Base-by-base conservation (phyloP, 1,140 invertebrate species). In the Gryon sp. region DNA sequence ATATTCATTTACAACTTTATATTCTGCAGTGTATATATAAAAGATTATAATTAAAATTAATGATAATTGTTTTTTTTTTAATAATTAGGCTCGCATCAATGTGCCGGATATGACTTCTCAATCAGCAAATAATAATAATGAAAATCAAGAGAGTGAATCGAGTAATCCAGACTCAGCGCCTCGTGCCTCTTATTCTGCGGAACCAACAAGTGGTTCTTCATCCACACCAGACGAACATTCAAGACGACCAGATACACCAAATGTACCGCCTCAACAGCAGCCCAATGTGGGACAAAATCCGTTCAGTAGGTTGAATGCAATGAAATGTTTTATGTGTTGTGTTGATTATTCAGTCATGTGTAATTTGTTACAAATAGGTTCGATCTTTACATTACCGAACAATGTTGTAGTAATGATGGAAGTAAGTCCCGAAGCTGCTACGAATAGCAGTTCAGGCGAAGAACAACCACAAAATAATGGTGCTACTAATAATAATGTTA, bases 381-480 rank as follows among this genome's bases (percentile, higher is more conserved):
- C 86, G 50, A 83, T 89, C 40, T 84, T 87, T 28, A 87, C 87
- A 55, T 84, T 90, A 69, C 85, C 89, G 1, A 90, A 88, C 41
- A 90, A 89, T 77, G 89, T 93, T 9, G 91, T 93, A 73, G 90
- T 94, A 11, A 90, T 93, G 41, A 92, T 94, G 91, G 92, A 94
- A 84, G 90, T 94, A 30, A 92, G 90, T 7, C 92, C 92, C 12
- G 90, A 91, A 78, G 88, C 89, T 75, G 91, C 70, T 90, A 90
- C 92, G 57, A 91, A 92, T 80, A 80, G 75, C 40, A 74, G 66
- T 48, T 59, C 77, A 18, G 81, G 82, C 62, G 86, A 78, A 80
- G 83, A 86, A 68, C 82, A 82, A 48, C 52, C 38, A 46, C 79
- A 78, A 41, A 76, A 74, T 30, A 86, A 82, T 46, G 55, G 57